These are phyloP conservation scores for Pelobates fuscus DNA, from an alignment of 2,113 vertebrate genomes.

Conservation along the genomic window DNA sequence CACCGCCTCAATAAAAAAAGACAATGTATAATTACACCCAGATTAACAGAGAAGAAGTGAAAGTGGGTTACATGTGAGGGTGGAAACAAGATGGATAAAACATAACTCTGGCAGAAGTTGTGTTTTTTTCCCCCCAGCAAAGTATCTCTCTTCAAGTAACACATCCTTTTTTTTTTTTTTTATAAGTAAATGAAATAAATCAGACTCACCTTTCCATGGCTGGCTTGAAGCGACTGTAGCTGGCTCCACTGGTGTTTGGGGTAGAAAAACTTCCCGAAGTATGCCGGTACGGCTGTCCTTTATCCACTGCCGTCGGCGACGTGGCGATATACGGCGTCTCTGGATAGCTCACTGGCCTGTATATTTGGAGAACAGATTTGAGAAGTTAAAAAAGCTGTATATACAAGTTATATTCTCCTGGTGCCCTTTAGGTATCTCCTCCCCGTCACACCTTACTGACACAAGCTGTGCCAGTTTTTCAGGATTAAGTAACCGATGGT, in stretches of 20 bases:
- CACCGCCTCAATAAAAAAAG: too few species aligned
- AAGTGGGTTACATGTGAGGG: too few species aligned
- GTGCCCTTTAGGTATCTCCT: constrained; percentile 26
- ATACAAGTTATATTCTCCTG: background rate
- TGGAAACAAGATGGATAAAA: too few species aligned
- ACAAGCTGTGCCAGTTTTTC: constrained; percentile 29
- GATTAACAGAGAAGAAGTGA: too few species aligned
- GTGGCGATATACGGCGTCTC: constrained; percentile 80
- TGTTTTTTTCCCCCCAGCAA: too few species aligned
- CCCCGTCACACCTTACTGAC: constrained; percentile 34
- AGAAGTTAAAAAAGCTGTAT: constrained; percentile 7
- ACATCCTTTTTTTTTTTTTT: too few species aligned
- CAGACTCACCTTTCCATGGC: constrained; percentile 84
- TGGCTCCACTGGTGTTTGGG: constrained; percentile 62
- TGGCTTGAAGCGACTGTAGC: constrained; percentile 80
- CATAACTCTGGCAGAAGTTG: too few species aligned
- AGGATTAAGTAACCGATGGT: background rate
- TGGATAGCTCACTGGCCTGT: constrained; percentile 88
- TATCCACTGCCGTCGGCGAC: constrained; percentile 74
- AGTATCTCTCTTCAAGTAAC: too few species aligned
- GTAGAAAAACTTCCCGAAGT: constrained; percentile 88
- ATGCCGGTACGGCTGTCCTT: constrained; percentile 79
- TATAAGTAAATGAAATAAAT: too few species aligned
- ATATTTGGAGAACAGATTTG: constrained; percentile 1
- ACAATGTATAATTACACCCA: too few species aligned